Evolutionary conservation across 2,113 vertebrate genomes (phyloP).

Genomic region (Casuarius casuarius): DNA sequence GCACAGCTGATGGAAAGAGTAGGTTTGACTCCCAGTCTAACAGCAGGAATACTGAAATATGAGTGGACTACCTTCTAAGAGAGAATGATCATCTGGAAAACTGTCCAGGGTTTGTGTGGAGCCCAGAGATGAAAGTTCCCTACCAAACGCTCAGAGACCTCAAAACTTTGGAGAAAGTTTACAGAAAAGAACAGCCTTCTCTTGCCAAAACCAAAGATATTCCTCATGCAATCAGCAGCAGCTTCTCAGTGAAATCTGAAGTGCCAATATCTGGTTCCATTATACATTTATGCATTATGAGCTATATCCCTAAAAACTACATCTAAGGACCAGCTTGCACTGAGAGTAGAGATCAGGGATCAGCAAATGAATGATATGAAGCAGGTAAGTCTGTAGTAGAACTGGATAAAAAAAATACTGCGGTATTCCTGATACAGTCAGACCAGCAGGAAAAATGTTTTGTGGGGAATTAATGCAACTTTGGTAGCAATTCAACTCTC

Average conservation of each 20-base stretch:
- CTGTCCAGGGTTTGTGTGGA: not conserved
- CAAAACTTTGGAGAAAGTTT: not conserved
- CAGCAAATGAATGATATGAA: not conserved
- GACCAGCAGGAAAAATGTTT: not conserved
- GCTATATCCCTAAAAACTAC: not conserved
- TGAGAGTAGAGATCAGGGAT: not conserved
- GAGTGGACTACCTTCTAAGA: not conserved
- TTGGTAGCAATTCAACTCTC: constrained; percentile 11
- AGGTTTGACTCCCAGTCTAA: not conserved
- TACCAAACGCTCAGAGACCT: not conserved
- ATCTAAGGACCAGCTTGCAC: not conserved
- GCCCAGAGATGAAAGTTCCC: not conserved
- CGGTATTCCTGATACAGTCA: not conserved
- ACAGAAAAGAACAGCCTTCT: not conserved
- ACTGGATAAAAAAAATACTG: not conserved
- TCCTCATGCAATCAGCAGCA: not conserved
- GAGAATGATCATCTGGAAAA: not conserved
- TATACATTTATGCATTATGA: not conserved
- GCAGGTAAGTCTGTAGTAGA: not conserved
- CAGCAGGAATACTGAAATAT: not conserved
- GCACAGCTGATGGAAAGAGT: not conserved
- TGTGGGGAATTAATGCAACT: not conserved
- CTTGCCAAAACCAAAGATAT: not conserved
- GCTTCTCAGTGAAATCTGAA: not conserved
- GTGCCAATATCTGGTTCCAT: not conserved